Conservation (phyloP, 1,140 invertebrate genomes). For the Drosophila ananassae region DNA sequence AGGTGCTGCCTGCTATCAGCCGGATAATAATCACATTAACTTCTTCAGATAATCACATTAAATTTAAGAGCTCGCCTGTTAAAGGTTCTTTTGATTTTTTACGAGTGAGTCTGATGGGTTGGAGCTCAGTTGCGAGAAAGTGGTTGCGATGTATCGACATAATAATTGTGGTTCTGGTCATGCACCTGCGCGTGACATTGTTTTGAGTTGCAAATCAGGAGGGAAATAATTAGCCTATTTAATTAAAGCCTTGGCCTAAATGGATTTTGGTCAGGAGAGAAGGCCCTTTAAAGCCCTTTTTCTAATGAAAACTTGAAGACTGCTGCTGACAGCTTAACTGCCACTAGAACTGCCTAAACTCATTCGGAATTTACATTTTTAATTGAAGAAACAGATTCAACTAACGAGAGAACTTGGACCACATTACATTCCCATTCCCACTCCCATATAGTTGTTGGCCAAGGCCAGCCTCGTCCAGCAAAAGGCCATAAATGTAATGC, state of each 20-base stretch:
- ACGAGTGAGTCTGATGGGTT: slow-evolving; percentile 44
- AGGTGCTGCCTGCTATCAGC: slow-evolving; percentile 43
- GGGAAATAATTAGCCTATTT: slow-evolving; percentile 48
- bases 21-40: slow-evolving; percentile 78
- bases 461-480: slow-evolving; percentile 8
- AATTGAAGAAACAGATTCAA: slow-evolving; percentile 58
- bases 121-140: slow-evolving; percentile 3
- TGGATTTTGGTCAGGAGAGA: slow-evolving; percentile 21
- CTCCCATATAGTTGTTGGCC: neutral
- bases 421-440: slow-evolving; percentile 16
- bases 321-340: neutral
- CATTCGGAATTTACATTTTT: slow-evolving; percentile 59
- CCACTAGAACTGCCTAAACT: neutral
- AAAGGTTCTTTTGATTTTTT: slow-evolving; percentile 67
- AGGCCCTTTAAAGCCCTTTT: neutral
- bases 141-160: too few species aligned
- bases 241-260: slow-evolving; percentile 56
- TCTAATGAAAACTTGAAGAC: neutral
- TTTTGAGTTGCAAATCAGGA: slow-evolving; percentile 56
- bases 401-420: slow-evolving; percentile 18
- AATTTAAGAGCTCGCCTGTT: slow-evolving; percentile 57
- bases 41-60: slow-evolving; percentile 76
- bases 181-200: slow-evolving; percentile 16
- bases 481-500: slow-evolving; percentile 69
- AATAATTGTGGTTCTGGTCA: slow-evolving; percentile 3